Evolutionary conservation across 2,797 vertebrate genomes (phyloP).

Genomic region (Percopsis omiscomaycus): DNA sequence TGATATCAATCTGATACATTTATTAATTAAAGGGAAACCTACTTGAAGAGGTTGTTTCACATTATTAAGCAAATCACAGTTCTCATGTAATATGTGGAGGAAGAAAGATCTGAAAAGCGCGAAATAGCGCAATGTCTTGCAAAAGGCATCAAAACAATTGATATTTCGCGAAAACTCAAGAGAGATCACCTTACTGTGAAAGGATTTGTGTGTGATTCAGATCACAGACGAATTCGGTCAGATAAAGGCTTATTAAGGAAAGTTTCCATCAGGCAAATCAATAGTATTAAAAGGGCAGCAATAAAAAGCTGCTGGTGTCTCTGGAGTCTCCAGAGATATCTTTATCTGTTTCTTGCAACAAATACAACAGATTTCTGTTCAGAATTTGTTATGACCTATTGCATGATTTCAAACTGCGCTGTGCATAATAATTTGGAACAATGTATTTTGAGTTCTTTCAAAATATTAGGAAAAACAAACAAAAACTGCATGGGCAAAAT

Average conservation of each 20-base stretch:
- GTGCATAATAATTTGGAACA: not conserved
- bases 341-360: too few species aligned
- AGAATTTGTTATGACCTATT: too few species aligned
- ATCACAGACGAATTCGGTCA: constrained; percentile 8
- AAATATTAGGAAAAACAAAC: too few species aligned
- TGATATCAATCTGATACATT: too few species aligned
- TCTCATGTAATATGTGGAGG: not conserved
- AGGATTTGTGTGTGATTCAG: constrained; percentile 5
- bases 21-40: too few species aligned
- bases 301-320: too few species aligned
- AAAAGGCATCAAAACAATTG: constrained; percentile 15
- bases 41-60: not conserved
- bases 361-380: too few species aligned
- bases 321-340: too few species aligned
- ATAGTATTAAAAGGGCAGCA: constrained; percentile 21
- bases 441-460: not conserved
- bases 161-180: constrained; percentile 8
- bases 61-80: not conserved
- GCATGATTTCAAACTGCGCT: not conserved
- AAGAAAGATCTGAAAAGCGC: constrained; percentile 4
- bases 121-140: constrained; percentile 6
- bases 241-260: constrained; percentile 18
- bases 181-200: constrained; percentile 7
- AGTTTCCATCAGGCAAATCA: constrained; percentile 11
- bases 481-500: too few species aligned